Evolutionary conservation across 2,888 invertebrate genomes (phyloP).

Genomic region (Cataglyphis albicans): DNA sequence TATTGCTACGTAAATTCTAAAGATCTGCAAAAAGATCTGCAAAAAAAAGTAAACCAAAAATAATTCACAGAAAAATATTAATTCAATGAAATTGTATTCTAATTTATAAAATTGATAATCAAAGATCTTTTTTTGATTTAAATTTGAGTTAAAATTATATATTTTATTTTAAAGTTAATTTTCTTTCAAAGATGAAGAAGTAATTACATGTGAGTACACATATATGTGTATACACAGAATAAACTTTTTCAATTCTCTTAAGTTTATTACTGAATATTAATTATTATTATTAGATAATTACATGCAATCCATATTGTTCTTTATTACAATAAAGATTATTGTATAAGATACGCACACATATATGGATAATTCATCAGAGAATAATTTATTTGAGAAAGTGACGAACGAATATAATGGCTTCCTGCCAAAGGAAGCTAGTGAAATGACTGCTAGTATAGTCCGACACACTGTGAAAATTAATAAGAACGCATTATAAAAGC

Average conservation of each 20-base stretch:
- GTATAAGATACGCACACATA: neutral
- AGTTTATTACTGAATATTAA: neutral
- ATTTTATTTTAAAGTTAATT: neutral
- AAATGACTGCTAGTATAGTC: constrained; percentile 9
- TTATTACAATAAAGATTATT: neutral
- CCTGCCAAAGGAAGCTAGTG: constrained; percentile 7
- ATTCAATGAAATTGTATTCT: neutral
- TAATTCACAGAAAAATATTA: neutral
- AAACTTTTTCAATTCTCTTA: neutral
- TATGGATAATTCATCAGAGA: neutral
- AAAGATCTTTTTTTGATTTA: neutral
- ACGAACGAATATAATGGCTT: neutral
- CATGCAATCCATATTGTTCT: neutral
- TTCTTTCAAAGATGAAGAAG: neutral
- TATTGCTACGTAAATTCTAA: neutral
- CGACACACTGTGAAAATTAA: neutral
- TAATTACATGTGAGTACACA: neutral
- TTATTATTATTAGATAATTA: neutral
- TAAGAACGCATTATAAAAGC: neutral
- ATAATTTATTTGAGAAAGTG: constrained; percentile 5
- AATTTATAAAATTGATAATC: neutral
- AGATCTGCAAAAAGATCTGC: no score
- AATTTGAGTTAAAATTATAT: neutral
- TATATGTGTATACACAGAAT: neutral
- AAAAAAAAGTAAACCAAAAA: neutral